Evolutionary conservation across 2,888 invertebrate species (phyloP).

Genomic region (Lypha dubia): DNA sequence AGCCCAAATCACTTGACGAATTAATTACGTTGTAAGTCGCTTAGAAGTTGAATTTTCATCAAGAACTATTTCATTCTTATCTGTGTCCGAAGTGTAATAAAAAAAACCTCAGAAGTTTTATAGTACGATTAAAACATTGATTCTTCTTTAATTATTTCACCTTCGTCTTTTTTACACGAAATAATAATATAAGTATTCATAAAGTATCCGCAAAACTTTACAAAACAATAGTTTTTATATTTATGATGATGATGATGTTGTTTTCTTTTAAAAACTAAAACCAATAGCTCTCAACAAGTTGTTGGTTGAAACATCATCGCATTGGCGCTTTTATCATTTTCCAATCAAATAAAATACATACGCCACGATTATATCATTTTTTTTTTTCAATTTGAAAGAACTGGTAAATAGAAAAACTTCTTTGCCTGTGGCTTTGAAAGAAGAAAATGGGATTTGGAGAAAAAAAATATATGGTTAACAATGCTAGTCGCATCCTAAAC

Average conservation of each 20-base stretch:
- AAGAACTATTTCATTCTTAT: too few species aligned
- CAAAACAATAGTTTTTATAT: not conserved
- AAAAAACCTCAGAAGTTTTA: too few species aligned
- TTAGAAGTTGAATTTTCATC: too few species aligned
- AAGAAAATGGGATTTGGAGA: slow-evolving; percentile 6
- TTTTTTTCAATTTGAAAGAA: slow-evolving; percentile 2
- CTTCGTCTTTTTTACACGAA: too few species aligned
- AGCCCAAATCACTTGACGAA: too few species aligned
- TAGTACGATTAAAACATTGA: too few species aligned
- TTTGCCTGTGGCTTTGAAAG: slow-evolving; percentile 60
- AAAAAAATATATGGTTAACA: slow-evolving; percentile 16
- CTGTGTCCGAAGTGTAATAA: too few species aligned
- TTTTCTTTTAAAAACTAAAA: not conserved
- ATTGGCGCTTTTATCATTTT: slow-evolving; percentile 27
- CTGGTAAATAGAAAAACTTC: slow-evolving; percentile 34
- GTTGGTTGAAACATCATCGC: slow-evolving; percentile 12
- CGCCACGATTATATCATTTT: not conserved
- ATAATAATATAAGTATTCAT: too few species aligned
- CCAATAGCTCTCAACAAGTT: not conserved
- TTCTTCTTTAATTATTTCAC: too few species aligned
- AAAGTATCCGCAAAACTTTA: not conserved
- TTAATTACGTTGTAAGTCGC: too few species aligned
- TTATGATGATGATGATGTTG: not conserved
- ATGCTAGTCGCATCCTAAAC: slow-evolving; percentile 9
- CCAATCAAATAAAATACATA: slow-evolving; percentile 31